phyloP scores from a whole-genome alignment of 2,797 vertebrate genomes.

The Amniataba percoides region DNA sequence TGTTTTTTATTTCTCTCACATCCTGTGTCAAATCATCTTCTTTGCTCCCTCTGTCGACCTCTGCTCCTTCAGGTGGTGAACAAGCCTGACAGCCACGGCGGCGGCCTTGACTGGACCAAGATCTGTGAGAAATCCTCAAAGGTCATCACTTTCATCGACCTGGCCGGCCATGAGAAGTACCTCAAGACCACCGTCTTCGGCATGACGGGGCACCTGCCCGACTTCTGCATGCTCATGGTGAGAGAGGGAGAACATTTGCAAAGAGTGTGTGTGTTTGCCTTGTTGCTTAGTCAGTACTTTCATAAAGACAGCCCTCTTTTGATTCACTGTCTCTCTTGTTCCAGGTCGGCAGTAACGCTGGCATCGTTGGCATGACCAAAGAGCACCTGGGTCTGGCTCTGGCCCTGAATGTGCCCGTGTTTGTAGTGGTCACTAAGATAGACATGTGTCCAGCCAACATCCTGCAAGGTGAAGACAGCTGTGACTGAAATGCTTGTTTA shows the following conservation, averaged over 20 bases:
- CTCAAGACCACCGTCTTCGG: constrained; percentile 98
- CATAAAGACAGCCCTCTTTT: background rate
- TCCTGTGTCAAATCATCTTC: background rate
- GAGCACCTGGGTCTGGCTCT: constrained; percentile 96
- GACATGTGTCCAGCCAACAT: constrained; percentile 99
- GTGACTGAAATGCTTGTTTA: background rate
- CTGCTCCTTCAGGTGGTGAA: constrained; percentile 88
- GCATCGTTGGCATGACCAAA: constrained; percentile 99
- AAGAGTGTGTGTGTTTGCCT: background rate
- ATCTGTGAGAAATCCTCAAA: constrained; percentile 99
- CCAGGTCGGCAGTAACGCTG: constrained; percentile 97
- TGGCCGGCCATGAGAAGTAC: constrained; percentile 98
- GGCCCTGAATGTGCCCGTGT: constrained; percentile 96
- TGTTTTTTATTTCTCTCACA: background rate
- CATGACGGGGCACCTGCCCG: constrained; percentile 97
- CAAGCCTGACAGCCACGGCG: constrained; percentile 96
- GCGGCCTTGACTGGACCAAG: constrained; percentile 97
- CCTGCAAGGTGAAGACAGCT: constrained; percentile 90
- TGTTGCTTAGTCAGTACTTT: background rate
- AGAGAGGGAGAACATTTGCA: constrained; percentile 41
- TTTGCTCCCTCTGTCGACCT: background rate
- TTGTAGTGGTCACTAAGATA: constrained; percentile 98
- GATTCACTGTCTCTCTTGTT: background rate
- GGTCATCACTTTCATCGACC: constrained; percentile 97
- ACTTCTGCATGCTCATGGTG: constrained; percentile 99